Percentiles rank a stretch among this genome's conserved stretches.
phyloP scores from a whole-genome alignment of 2,888 invertebrate genomes.

The Tenthredo scrophulariae region DNA sequence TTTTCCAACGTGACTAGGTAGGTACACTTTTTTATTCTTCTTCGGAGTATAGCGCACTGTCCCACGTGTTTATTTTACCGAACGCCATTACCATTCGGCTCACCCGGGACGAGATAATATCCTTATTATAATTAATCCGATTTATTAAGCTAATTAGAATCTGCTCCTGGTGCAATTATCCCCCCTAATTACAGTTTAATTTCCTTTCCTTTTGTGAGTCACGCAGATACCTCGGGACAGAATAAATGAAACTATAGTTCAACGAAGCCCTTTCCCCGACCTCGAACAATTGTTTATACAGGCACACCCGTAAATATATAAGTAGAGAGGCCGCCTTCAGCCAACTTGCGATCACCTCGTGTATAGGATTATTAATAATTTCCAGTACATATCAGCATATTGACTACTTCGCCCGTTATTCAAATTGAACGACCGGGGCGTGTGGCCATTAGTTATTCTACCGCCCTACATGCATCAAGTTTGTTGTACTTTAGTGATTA shows the following conservation, averaged over 20 bases:
- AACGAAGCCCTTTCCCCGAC: not conserved
- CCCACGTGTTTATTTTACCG: slow-evolving; percentile 24
- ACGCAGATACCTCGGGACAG: not conserved
- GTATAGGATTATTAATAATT: not conserved
- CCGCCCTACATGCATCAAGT: not conserved
- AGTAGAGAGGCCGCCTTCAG: not conserved
- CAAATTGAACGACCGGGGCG: not conserved
- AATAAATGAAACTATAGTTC: slow-evolving; percentile 15
- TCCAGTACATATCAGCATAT: not conserved
- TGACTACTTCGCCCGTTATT: not conserved
- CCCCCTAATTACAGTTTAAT: slow-evolving; percentile 35
- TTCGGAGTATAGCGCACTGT: not conserved
- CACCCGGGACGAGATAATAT: slow-evolving; percentile 38
- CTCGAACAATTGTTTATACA: not conserved
- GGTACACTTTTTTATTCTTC: slow-evolving; percentile 10
- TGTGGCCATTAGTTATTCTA: not conserved
- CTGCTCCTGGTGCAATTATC: slow-evolving; percentile 43
- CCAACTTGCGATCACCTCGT: not conserved
- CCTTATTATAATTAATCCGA: slow-evolving; percentile 37
- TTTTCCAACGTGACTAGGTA: slow-evolving; percentile 56
- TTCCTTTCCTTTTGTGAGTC: slow-evolving; percentile 6
- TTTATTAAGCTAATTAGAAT: slow-evolving; percentile 42
- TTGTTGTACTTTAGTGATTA: not conserved
- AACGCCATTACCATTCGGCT: not conserved
- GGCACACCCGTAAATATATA: not conserved